Base-by-base conservation (phyloP, 2,888 invertebrate genomes). In the Drosophila meridiana region DNA sequence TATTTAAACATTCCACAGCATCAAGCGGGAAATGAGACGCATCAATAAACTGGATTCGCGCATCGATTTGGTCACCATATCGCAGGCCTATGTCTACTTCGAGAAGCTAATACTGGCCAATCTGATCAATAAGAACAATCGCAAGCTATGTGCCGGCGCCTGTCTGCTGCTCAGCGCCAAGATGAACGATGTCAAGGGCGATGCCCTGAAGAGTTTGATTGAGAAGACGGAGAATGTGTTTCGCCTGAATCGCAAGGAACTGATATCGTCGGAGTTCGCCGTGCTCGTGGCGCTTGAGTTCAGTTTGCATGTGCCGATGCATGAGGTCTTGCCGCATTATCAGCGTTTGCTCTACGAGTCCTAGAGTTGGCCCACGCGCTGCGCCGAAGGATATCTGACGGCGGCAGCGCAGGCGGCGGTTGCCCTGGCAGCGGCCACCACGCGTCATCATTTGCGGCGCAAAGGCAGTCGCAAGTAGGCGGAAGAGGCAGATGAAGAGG, bases 11-110 rank as follows among this genome's bases (percentile, higher is more conserved):
- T 63, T 38, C 6, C 0, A 6, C 93, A 98, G 99, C 93, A 95
- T 99, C 78, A 99, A 99, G 93, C 95, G 97, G 81, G 99, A 99
- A 94, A 98, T 99, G 97, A 95, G 97, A 32, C 97, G 98, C 93
- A 98, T 98, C 69, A 97, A 97, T 3, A 97, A 97, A 93, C 94
- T 96, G 88, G 97, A 98, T 93, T 95, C 95, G 85, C 96, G 96
- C 69, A 94, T 96, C 68, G 99, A 99, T 94, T 94, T 98, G 70
- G 94, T 99, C 73, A 98, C 98, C 1, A 97, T 99, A 26, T 99
- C 99, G 26, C 98, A 98, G 92, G 97, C 99, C 0, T 99, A 98
- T 92, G 99, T 99, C n/a, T 99, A 98, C 94, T 99, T 99, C 93
- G 99, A 99, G 93, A 98, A 98, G 92, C 94, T 99, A 63, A 98